These are phyloP conservation scores for Colossoma macropomum DNA, from an alignment of 2,113 vertebrate species.

Conservation along the genomic window DNA sequence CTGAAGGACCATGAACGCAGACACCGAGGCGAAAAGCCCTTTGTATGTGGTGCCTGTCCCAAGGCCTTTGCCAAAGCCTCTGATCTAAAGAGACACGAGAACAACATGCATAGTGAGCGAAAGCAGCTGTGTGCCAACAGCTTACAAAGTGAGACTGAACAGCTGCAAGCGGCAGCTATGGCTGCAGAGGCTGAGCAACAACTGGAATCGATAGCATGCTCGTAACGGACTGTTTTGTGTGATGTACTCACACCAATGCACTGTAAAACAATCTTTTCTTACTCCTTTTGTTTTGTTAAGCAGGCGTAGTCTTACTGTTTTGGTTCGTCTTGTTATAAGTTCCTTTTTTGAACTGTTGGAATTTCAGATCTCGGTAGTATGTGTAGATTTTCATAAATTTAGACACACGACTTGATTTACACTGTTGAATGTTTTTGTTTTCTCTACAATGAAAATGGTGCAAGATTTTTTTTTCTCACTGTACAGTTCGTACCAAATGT, in stretches of 20 bases:
- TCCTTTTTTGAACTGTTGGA: constrained; percentile 25
- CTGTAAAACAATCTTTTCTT: constrained; percentile 39
- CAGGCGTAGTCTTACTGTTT: constrained; percentile 32
- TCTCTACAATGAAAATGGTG: constrained; percentile 52
- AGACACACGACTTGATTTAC: constrained; percentile 42
- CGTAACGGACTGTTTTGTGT: constrained; percentile 52
- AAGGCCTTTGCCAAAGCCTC: constrained; percentile 99
- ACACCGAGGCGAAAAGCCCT: constrained; percentile 95
- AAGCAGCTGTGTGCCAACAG: constrained; percentile 90
- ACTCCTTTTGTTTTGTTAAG: constrained; percentile 31
- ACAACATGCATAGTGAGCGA: constrained; percentile 99
- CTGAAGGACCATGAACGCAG: constrained; percentile 98
- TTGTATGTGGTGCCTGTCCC: constrained; percentile 95
- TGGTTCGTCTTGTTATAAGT: constrained; percentile 1
- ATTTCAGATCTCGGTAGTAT: constrained; percentile 25
- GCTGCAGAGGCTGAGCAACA: constrained; percentile 90
- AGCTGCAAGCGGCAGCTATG: constrained; percentile 90
- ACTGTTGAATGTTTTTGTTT: constrained; percentile 42
- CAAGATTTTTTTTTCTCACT: constrained; percentile 50
- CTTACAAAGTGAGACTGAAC: constrained; percentile 87
- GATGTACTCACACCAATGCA: constrained; percentile 34
- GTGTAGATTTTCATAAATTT: constrained; percentile 38
- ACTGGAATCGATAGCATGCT: constrained; percentile 87
- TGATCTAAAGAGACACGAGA: constrained; percentile 97
- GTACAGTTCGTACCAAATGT: constrained; percentile 61